Conservation (phyloP, 2,797 vertebrate species). For the Adelosebastes latens region DNA sequence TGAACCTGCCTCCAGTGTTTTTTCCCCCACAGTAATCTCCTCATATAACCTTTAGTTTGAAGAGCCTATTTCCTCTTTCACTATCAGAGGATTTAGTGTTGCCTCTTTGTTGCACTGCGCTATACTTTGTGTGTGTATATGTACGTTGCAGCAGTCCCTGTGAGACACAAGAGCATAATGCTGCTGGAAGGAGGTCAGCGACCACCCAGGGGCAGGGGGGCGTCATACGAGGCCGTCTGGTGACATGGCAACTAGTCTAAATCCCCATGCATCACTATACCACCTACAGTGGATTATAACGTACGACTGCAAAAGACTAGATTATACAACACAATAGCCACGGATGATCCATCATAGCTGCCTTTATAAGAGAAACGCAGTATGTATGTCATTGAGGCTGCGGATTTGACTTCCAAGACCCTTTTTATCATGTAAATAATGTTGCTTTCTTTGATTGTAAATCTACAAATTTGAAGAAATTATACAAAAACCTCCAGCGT, state of each 20-base stretch:
- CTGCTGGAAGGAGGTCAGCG: constrained; percentile 75
- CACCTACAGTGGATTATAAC: constrained; percentile 78
- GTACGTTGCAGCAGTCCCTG: constrained; percentile 18
- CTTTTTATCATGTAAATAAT: constrained; percentile 46
- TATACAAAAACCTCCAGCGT: constrained; percentile 16
- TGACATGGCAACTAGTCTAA: constrained; percentile 77
- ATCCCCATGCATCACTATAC: constrained; percentile 62
- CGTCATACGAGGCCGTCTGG: constrained; percentile 67
- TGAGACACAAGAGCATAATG: constrained; percentile 56
- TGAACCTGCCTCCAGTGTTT: not conserved
- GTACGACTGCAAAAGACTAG: constrained; percentile 54
- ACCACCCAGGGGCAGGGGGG: constrained; percentile 67
- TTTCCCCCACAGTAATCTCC: constrained; percentile 8
- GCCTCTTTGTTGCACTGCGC: constrained; percentile 22
- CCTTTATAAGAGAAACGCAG: constrained; percentile 41
- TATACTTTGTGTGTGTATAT: constrained; percentile 3
- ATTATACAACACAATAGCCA: constrained; percentile 66
- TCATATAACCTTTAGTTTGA: constrained; percentile 7
- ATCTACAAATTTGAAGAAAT: constrained; percentile 45
- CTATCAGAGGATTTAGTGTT: constrained; percentile 33
- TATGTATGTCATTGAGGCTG: constrained; percentile 52
- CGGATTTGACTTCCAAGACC: constrained; percentile 57
- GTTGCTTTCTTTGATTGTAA: constrained; percentile 44
- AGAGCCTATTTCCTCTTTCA: constrained; percentile 4
- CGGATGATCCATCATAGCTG: constrained; percentile 62